These are phyloP conservation scores for Triplophysa yarkandensis DNA, from an alignment of 2,797 vertebrate genomes.

Conservation along the genomic window DNA sequence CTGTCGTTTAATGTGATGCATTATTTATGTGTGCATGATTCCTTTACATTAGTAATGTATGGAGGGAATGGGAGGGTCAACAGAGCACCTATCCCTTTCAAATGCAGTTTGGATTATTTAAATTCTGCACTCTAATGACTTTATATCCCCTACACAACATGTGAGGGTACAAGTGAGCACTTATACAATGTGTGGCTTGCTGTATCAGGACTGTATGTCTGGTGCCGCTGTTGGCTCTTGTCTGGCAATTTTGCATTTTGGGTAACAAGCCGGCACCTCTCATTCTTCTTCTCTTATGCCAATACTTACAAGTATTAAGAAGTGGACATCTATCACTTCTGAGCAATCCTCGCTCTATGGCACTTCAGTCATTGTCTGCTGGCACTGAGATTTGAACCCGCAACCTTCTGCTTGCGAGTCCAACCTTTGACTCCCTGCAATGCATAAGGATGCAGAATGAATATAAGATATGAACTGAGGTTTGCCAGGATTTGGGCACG, in stretches of 20 bases:
- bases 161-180: neutral
- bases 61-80: slow-evolving; percentile 52
- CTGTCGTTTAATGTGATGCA: neutral
- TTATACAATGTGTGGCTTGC: neutral
- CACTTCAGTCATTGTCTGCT: too few species aligned
- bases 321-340: too few species aligned
- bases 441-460: too few species aligned
- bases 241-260: slow-evolving; percentile 12
- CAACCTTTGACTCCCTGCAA: too few species aligned
- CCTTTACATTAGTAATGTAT: neutral
- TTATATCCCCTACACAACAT: neutral
- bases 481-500: too few species aligned
- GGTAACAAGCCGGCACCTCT: neutral
- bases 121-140: neutral
- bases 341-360: too few species aligned
- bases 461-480: too few species aligned
- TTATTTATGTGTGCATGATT: slow-evolving; percentile 12
- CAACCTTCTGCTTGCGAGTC: too few species aligned
- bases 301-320: too few species aligned
- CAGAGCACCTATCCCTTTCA: slow-evolving; percentile 20
- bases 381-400: too few species aligned
- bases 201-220: neutral
- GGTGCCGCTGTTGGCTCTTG: slow-evolving; percentile 1
- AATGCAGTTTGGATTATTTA: neutral
- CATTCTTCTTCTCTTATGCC: too few species aligned